Base-by-base conservation (phyloP, 2,113 vertebrate species). In the Dicerorhinus sumatrensis region DNA sequence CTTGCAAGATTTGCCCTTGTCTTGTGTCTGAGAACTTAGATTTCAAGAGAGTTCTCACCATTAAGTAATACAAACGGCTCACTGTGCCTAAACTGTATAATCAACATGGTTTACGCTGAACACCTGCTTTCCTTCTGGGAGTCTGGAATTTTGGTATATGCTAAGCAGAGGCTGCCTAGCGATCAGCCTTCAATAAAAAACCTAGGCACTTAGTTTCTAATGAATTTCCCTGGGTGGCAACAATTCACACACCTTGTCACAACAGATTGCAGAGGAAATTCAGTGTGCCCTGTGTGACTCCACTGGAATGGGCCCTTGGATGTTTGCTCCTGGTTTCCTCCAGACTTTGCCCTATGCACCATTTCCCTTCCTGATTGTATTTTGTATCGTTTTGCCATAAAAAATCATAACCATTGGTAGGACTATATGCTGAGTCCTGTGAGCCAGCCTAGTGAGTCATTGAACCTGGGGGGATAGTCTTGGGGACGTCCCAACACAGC, bases 301-400 rank as follows among this genome's bases (percentile, higher is more conserved):
- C 54, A 62, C 16, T 63, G n/a, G 17, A 76, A 88, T 9, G 17
- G 16, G 7, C 8, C 8, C 39, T 36, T 31, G 48, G 29, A 58
- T 62, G 0, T 23, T 14, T 54, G 12, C 3, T 27, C 1, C 25
- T 70, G 9, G 7, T 31, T 86, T 54, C 12, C 5, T 33, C 20
- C 58, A 3, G n/a, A 46, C 48, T 69, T 75, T 3, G 0, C 5
- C 8, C 8, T 33, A 20, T 33, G 21, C 3, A 2, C 14, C 20
- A 1, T 65, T 91, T 48, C 39, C 3, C n/a, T 83, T 65, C 27
- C 25, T 39, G 11, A 25, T 60, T 73, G 5, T 54, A 6, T 21
- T 67, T 25, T 56, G 31, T 54, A 39, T 84, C 8, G 3, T 75
- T 96, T 65, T 75, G 27, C 33, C 9, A 31, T 72, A 63, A 77